Conservation (phyloP, 2,113 vertebrate genomes). For the Malaclemys terrapin region DNA sequence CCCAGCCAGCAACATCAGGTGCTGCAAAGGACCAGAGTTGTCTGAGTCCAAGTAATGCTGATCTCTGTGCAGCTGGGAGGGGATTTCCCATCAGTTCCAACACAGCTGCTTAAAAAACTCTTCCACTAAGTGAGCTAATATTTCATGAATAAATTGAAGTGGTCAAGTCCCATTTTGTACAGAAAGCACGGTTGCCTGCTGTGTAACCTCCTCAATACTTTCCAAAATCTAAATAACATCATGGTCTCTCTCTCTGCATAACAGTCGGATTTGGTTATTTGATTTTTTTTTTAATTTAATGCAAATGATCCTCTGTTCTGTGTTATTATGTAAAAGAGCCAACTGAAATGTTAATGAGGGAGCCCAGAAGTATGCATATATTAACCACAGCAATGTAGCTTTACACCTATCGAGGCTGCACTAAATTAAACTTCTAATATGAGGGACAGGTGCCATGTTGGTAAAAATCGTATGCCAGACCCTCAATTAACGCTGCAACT, state of each 20-base stretch:
- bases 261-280: slow-evolving; percentile 45
- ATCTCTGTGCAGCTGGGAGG: slow-evolving; percentile 55
- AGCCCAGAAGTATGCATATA: slow-evolving; percentile 66
- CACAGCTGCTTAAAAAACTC: slow-evolving; percentile 57
- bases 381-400: slow-evolving; percentile 43
- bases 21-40: not conserved
- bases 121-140: slow-evolving; percentile 39
- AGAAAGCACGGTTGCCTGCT: slow-evolving; percentile 44
- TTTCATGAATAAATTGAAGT: slow-evolving; percentile 45
- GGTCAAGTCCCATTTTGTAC: slow-evolving; percentile 47
- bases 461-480: not conserved
- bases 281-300: slow-evolving; percentile 60
- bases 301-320: slow-evolving; percentile 66
- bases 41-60: not conserved
- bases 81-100: slow-evolving; percentile 52
- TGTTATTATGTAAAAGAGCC: slow-evolving; percentile 74
- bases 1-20: slow-evolving; percentile 42
- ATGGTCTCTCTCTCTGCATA: slow-evolving; percentile 9
- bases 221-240: slow-evolving; percentile 36
- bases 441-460: slow-evolving; percentile 72
- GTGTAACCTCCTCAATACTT: slow-evolving; percentile 23
- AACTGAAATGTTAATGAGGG: slow-evolving; percentile 71
- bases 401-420: slow-evolving; percentile 66
- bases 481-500: not conserved
- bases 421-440: slow-evolving; percentile 30